These are phyloP conservation scores for Brachionus plicatilis DNA, from an alignment of 1,140 invertebrate genomes.

Conservation along the genomic window DNA sequence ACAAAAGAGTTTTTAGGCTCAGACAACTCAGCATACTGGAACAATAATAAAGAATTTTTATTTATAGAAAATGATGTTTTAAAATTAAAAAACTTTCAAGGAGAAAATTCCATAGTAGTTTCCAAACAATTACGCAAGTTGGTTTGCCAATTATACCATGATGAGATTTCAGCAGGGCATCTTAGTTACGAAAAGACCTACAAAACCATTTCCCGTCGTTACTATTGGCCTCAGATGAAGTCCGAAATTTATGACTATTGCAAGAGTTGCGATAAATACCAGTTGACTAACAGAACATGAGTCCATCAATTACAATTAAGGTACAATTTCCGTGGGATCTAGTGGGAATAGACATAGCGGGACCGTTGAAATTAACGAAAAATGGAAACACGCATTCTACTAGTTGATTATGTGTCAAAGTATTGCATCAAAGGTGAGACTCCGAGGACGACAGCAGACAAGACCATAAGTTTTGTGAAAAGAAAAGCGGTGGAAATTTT, in stretches of 20 bases:
- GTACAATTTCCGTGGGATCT: neutral
- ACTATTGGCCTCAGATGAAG: too few relatives aligned
- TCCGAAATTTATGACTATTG: too few relatives aligned
- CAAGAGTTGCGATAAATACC: neutral
- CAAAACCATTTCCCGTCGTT: neutral
- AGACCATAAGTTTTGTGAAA: neutral
- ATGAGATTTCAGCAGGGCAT: neutral
- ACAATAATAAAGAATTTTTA: too few relatives aligned
- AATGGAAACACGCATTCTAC: slow-evolving; percentile 45
- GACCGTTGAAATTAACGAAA: slow-evolving; percentile 43
- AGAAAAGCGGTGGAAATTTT: neutral
- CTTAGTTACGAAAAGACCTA: neutral
- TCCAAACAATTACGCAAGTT: neutral
- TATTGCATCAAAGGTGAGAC: slow-evolving; percentile 45
- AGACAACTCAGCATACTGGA: too few relatives aligned
- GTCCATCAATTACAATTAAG: neutral
- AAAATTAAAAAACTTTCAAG: neutral
- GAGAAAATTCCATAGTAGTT: neutral
- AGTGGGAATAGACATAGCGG: slow-evolving; percentile 47
- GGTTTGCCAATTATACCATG: neutral
- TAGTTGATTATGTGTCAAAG: slow-evolving; percentile 47
- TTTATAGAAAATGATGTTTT: neutral
- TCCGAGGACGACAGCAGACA: slow-evolving; percentile 14
- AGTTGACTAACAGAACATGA: neutral
- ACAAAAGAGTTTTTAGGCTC: too few relatives aligned